These are phyloP conservation scores for Phalloptychus januarius DNA, from an alignment of 2,797 vertebrate genomes.

Conservation along the genomic window DNA sequence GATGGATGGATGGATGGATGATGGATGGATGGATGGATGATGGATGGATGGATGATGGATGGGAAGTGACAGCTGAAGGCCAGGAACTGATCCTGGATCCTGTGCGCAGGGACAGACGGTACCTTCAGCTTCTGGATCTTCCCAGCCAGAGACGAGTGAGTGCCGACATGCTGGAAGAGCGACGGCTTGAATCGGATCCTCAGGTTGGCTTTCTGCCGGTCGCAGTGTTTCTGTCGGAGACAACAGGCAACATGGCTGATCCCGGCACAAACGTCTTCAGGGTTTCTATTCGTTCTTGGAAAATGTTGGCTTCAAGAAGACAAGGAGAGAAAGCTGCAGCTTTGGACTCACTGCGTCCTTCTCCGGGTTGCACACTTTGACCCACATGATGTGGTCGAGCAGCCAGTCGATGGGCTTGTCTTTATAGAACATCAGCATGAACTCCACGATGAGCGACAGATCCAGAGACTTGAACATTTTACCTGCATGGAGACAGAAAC, in stretches of 20 bases:
- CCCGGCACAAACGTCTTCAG: not conserved
- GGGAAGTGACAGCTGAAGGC: too few species aligned
- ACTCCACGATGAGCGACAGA: conserved; percentile 96
- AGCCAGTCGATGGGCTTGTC: conserved; percentile 99
- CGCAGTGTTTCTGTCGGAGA: conserved; percentile 91
- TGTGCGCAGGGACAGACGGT: not conserved
- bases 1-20: too few species aligned
- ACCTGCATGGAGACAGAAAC: conserved; percentile 73
- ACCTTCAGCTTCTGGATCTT: conserved; percentile 99
- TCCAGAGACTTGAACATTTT: conserved; percentile 99
- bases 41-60: too few species aligned
- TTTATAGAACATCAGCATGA: conserved; percentile 99
- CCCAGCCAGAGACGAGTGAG: conserved; percentile 95
- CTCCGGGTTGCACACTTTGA: conserved; percentile 98
- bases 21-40: too few species aligned
- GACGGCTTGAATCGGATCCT: conserved; percentile 98
- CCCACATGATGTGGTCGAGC: conserved; percentile 98
- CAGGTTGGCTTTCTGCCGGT: conserved; percentile 96
- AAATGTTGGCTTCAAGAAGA: not conserved
- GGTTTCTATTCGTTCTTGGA: not conserved
- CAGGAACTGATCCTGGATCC: too few species aligned
- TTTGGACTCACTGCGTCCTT: conserved; percentile 90
- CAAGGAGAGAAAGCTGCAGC: not conserved
- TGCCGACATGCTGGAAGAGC: conserved; percentile 96
- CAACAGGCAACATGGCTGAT: not conserved